These are phyloP conservation scores for Momotus momota DNA, from an alignment of 2,797 vertebrate species.

Conservation along the genomic window DNA sequence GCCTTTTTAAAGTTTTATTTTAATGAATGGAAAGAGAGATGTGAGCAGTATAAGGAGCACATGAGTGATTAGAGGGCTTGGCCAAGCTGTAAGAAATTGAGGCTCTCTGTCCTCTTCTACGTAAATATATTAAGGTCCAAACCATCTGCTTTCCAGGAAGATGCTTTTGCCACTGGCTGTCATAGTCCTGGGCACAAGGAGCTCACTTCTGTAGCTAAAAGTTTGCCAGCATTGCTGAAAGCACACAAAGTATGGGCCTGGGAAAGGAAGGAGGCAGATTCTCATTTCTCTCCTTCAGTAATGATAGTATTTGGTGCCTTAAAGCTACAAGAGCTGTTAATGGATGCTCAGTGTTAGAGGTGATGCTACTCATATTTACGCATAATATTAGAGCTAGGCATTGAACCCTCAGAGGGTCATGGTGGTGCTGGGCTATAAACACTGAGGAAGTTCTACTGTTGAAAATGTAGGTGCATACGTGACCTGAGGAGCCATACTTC, in stretches of 20 bases:
- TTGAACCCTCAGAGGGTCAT: not conserved
- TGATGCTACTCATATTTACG: fast-evolving
- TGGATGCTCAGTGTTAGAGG: not conserved
- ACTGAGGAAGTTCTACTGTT: not conserved
- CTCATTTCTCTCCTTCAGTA: not conserved
- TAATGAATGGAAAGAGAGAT: not conserved
- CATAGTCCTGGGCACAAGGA: not conserved
- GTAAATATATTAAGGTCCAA: not conserved
- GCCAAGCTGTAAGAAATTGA: not conserved
- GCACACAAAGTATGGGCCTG: not conserved
- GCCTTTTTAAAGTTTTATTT: not conserved
- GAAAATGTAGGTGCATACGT: fast-evolving
- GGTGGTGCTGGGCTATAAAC: not conserved
- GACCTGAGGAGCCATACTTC: not conserved
- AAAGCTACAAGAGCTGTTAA: not conserved
- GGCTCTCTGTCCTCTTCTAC: not conserved
- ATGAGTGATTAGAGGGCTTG: not conserved
- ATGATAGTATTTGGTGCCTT: not conserved
- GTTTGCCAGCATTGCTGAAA: not conserved
- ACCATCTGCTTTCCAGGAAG: not conserved
- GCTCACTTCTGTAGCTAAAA: not conserved
- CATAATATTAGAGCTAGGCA: not conserved
- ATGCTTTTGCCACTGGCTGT: not conserved
- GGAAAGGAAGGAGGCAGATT: not conserved
- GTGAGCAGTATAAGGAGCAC: not conserved